A percentile compares a stretch with the other conserved stretches of the same genome.
phyloP scores from a whole-genome alignment of 2,113 vertebrate species.

The Capra hircus region DNA sequence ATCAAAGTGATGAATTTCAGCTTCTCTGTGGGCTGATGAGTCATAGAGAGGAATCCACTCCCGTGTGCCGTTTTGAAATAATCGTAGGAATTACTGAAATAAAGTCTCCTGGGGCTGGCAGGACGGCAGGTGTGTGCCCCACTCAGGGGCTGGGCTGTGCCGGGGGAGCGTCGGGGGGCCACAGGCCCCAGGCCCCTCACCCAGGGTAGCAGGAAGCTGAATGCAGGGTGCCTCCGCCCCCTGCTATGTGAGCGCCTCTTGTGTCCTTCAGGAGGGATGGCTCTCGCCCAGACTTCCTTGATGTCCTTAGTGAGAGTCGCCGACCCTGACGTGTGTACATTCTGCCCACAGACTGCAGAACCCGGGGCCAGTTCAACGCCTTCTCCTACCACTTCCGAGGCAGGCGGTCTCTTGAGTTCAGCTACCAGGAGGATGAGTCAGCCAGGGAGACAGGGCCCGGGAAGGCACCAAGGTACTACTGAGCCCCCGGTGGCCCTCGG shows the following conservation, averaged over 20 bases:
- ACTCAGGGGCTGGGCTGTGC: background rate
- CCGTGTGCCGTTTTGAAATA: background rate
- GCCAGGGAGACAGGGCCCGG: conserved; percentile 48
- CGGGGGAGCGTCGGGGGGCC: accelerated
- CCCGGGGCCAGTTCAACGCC: conserved; percentile 95
- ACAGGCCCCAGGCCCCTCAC: too few species aligned
- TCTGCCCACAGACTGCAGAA: conserved; percentile 90
- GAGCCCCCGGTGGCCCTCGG: accelerated
- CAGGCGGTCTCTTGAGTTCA: conserved; percentile 91
- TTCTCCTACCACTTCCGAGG: conserved; percentile 96
- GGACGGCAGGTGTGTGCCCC: background rate
- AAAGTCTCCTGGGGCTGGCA: background rate
- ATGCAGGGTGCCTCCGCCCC: accelerated
- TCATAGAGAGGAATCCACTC: too few species aligned
- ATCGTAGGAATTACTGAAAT: too few species aligned
- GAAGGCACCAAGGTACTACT: conserved; percentile 66
- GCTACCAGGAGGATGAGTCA: conserved; percentile 85
- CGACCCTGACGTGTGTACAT: background rate
- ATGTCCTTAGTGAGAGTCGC: accelerated
- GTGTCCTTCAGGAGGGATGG: background rate
- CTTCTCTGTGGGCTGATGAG: background rate
- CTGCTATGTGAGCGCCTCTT: accelerated
- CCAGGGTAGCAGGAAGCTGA: accelerated
- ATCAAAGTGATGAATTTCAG: background rate
- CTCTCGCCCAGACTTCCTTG: accelerated